Conservation (phyloP, 2,113 vertebrate genomes). For the Etia nguti region DNA sequence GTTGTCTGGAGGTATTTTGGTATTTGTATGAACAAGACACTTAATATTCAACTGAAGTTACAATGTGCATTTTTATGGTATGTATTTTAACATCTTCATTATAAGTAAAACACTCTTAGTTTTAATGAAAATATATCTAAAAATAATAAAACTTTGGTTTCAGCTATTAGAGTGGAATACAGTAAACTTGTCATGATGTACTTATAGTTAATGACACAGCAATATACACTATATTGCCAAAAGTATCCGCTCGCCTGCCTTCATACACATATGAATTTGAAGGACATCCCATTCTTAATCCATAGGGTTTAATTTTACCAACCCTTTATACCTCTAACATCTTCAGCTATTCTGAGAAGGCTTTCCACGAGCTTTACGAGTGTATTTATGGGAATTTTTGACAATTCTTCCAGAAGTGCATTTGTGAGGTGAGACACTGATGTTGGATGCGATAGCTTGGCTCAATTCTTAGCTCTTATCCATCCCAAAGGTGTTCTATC, state of each 20-base stretch:
- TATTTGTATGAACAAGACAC: background rate
- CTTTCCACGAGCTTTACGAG: background rate
- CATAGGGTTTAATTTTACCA: background rate
- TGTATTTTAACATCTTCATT: background rate
- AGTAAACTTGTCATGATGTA: background rate
- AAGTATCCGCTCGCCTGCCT: background rate
- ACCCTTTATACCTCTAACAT: background rate
- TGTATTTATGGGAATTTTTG: background rate
- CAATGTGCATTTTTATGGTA: background rate
- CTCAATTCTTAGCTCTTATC: background rate
- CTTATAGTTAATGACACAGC: background rate
- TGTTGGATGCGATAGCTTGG: background rate
- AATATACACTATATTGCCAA: background rate
- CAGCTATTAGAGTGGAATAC: background rate
- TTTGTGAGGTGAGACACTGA: background rate
- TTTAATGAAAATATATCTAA: fast-evolving
- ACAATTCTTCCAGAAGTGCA: background rate
- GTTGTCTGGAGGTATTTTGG: background rate
- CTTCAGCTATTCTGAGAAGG: background rate
- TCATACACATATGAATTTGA: background rate
- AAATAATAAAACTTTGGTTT: background rate
- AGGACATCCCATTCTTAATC: background rate
- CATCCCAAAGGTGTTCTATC: background rate
- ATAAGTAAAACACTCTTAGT: background rate
- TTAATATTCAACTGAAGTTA: background rate